Percentiles rank a stretch among this genome's conserved stretches.
Conservation (phyloP, 2,797 vertebrate species). For the Pyrocephalus nanus region DNA sequence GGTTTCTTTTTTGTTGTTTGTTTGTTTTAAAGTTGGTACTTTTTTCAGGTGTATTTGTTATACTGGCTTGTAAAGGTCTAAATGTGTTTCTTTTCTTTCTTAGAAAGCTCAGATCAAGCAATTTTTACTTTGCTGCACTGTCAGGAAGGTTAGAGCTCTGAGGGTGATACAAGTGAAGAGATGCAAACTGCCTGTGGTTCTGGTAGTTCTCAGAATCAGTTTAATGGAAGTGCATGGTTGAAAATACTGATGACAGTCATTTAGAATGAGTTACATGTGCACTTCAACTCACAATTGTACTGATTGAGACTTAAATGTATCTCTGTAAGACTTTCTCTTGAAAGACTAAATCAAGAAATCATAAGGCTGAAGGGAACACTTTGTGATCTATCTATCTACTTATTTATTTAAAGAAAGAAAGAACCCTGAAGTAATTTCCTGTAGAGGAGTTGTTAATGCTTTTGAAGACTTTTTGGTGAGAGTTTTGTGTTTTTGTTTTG, state of each 20-base stretch:
- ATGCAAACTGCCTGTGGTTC: neutral
- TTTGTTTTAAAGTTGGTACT: neutral
- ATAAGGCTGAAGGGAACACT: neutral
- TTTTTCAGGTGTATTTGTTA: neutral
- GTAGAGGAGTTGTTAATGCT: neutral
- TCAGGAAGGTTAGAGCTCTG: neutral
- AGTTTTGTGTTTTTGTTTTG: too few species aligned
- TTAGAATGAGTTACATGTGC: neutral
- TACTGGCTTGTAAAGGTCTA: neutral
- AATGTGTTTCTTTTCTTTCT: neutral
- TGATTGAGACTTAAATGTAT: slow-evolving; percentile 3
- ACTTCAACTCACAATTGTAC: neutral
- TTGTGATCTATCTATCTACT: neutral
- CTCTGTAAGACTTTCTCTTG: neutral
- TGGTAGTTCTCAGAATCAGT: neutral
- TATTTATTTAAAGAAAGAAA: neutral
- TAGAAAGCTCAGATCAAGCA: neutral
- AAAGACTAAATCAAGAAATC: slow-evolving; percentile 2
- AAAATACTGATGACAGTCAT: neutral
- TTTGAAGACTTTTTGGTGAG: neutral
- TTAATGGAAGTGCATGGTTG: neutral
- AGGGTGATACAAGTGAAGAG: neutral
- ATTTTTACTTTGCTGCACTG: neutral
- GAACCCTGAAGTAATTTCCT: neutral
- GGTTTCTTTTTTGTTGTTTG: neutral